phyloP scores from a whole-genome alignment of 2,888 invertebrate species.

The Andrena dorsata region DNA sequence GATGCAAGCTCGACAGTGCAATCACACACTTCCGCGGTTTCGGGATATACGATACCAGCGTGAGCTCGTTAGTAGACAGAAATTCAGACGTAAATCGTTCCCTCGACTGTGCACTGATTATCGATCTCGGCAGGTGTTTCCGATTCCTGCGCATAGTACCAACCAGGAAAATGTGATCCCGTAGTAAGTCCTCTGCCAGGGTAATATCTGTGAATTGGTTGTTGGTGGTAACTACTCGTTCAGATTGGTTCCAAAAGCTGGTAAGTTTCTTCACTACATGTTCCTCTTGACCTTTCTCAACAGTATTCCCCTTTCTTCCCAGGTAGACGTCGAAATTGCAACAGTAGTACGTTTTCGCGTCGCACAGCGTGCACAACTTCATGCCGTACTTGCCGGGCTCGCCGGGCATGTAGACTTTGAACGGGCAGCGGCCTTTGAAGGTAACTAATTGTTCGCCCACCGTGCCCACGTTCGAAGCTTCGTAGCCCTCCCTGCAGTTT shows the following conservation, averaged over 20 bases:
- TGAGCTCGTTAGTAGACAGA: neutral
- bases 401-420: conserved; percentile 1
- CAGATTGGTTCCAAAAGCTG: neutral
- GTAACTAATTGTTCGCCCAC: neutral
- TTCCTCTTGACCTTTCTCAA: neutral
- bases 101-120: neutral
- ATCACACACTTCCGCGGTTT: neutral
- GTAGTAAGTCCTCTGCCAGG: neutral
- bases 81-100: neutral
- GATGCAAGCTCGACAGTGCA: too few relatives aligned
- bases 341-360: conserved; percentile 5
- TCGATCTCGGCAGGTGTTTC: neutral
- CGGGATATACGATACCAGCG: neutral
- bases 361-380: too few relatives aligned
- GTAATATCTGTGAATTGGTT: neutral
- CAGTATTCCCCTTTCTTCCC: neutral
- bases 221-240: neutral
- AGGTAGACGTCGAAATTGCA: conserved; percentile 7
- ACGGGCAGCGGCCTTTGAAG: conserved; percentile 6
- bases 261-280: neutral
- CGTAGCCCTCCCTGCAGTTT: conserved; percentile 10
- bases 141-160: neutral
- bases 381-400: neutral
- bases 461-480: neutral
- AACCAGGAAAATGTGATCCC: neutral